Evolutionary conservation across 2,888 invertebrate genomes (phyloP).

Genomic region (Colletes collaris): DNA sequence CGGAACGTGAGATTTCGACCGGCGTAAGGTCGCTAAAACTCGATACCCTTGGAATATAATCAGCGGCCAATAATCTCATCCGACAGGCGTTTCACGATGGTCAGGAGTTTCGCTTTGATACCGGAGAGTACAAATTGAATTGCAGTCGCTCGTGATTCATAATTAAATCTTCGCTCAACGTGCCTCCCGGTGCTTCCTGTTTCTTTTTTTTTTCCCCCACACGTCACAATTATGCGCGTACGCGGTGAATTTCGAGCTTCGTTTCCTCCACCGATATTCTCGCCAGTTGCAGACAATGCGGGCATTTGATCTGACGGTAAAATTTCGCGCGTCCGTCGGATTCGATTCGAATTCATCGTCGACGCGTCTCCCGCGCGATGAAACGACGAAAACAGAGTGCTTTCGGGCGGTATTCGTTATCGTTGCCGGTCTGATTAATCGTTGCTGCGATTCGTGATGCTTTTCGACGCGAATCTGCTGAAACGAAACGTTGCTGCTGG

Average conservation of each 20-base stretch:
- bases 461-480: not conserved
- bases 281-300: too few relatives aligned
- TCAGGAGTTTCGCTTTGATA: slow-evolving; percentile 26
- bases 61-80: slow-evolving; percentile 33
- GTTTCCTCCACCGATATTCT: too few relatives aligned
- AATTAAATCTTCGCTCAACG: slow-evolving; percentile 32
- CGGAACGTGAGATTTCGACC: not conserved
- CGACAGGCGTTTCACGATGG: slow-evolving; percentile 1
- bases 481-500: not conserved
- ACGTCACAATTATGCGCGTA: slow-evolving; percentile 7
- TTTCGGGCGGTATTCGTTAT: not conserved
- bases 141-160: slow-evolving; percentile 13
- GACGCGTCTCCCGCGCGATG: not conserved
- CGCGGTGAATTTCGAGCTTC: not conserved
- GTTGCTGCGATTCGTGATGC: not conserved
- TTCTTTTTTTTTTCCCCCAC: not conserved
- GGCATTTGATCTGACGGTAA: too few relatives aligned
- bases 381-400: not conserved
- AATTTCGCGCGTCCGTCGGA: too few relatives aligned
- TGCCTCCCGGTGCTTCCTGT: not conserved
- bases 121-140: slow-evolving; percentile 22
- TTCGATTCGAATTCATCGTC: not conserved
- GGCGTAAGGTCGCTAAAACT: not conserved
- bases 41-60: slow-evolving; percentile 26
- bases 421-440: not conserved